phyloP scores from a whole-genome alignment of 2,113 vertebrate genomes.

The Chloroceryle aenea region DNA sequence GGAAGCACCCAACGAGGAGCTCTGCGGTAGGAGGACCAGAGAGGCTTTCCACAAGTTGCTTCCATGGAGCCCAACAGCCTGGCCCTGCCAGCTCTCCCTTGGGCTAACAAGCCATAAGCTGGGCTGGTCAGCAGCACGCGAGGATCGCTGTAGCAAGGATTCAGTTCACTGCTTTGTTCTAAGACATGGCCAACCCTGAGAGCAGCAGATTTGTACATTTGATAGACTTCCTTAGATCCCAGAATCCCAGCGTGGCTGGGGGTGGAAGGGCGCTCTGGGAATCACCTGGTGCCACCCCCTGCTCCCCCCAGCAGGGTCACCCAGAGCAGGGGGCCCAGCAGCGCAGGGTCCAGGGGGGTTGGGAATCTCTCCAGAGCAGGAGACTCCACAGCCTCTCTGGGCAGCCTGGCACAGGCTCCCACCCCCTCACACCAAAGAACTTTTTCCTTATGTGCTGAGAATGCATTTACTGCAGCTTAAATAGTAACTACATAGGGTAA shows the following conservation, averaged over 20 bases:
- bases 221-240: no score
- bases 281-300: no score
- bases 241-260: neutral
- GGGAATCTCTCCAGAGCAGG: no score
- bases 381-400: no score
- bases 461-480: neutral
- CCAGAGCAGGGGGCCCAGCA: no score
- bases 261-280: neutral
- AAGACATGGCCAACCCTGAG: neutral
- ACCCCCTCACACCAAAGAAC: no score
- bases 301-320: no score
- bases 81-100: no score
- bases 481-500: neutral
- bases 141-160: neutral
- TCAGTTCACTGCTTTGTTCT: neutral
- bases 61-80: neutral
- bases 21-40: rapidly evolving
- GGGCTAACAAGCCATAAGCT: no score
- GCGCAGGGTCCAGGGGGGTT: no score
- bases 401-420: no score
- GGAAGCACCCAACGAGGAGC: rapidly evolving
- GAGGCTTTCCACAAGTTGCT: neutral
- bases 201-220: neutral
- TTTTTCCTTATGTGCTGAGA: no score
- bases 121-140: rapidly evolving